Conservation (phyloP, 2,797 vertebrate genomes). For the Paguma larvata region DNA sequence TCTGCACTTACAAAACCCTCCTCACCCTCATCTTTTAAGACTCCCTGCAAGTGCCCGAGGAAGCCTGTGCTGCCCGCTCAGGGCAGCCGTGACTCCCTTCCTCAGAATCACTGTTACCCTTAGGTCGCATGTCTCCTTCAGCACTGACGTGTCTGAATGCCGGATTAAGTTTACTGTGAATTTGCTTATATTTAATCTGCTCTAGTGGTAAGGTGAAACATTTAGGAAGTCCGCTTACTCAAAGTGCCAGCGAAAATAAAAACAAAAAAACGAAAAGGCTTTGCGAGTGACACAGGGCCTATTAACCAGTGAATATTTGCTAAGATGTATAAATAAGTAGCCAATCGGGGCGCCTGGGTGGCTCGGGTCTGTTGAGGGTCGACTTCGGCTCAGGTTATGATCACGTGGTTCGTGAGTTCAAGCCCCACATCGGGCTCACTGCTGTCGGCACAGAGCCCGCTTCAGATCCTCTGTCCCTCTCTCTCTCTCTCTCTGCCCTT, state of each 20-base stretch:
- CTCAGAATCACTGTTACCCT: background rate
- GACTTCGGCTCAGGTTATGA: no score
- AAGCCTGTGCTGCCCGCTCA: background rate
- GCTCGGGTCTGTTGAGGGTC: no score
- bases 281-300: background rate
- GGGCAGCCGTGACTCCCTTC: background rate
- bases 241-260: background rate
- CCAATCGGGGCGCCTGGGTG: background rate
- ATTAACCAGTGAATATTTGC: background rate
- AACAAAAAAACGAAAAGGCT: background rate
- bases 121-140: background rate
- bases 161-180: constrained; percentile 1
- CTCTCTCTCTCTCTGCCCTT: no score
- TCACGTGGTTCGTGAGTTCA: no score
- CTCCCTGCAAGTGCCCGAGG: background rate
- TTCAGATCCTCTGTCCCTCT: no score
- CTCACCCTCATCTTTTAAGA: background rate
- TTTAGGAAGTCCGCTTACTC: constrained; percentile 20
- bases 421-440: no score
- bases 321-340: background rate
- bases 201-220: background rate
- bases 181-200: background rate
- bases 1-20: background rate
- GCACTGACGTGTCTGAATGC: background rate
- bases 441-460: no score